A percentile compares a stretch with the other conserved stretches of the same genome.
Evolutionary conservation across 2,797 vertebrate genomes (phyloP).

Genomic region (Acanthopagrus latus): DNA sequence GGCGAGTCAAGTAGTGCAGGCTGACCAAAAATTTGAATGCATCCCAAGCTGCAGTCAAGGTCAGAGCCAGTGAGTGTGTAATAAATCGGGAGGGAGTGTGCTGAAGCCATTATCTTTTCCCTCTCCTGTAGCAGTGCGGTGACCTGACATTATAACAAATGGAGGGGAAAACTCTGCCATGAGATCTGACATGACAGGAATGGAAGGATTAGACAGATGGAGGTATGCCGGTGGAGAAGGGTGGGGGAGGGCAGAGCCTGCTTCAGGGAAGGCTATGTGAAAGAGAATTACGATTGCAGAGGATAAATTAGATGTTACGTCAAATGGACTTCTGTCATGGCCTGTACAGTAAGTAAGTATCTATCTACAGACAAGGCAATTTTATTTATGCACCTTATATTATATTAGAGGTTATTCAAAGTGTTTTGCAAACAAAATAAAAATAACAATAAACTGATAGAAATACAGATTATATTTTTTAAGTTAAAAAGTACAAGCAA

Average conservation of each 20-base stretch:
- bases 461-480: no score
- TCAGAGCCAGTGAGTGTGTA: conserved; percentile 93
- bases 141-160: conserved; percentile 97
- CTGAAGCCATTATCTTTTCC: conserved; percentile 90
- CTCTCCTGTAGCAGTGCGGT: conserved; percentile 88
- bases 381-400: no score
- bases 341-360: conserved; percentile 17
- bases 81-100: conserved; percentile 88
- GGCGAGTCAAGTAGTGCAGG: conserved; percentile 43
- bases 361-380: no score
- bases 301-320: conserved; percentile 91
- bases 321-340: conserved; percentile 85
- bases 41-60: conserved; percentile 89
- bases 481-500: no score
- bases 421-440: no score
- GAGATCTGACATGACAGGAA: conserved; percentile 92
- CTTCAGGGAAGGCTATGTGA: conserved; percentile 89
- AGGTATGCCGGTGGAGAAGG: conserved; percentile 75
- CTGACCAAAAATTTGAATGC: conserved; percentile 80
- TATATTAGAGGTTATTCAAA: no score
- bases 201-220: conserved; percentile 85
- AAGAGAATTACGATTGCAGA: conserved; percentile 92
- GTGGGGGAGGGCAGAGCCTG: conserved; percentile 77
- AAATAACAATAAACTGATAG: no score
- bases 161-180: conserved; percentile 92